Base-by-base conservation (phyloP, 2,888 invertebrate genomes). In the Frankliniella fusca region DNA sequence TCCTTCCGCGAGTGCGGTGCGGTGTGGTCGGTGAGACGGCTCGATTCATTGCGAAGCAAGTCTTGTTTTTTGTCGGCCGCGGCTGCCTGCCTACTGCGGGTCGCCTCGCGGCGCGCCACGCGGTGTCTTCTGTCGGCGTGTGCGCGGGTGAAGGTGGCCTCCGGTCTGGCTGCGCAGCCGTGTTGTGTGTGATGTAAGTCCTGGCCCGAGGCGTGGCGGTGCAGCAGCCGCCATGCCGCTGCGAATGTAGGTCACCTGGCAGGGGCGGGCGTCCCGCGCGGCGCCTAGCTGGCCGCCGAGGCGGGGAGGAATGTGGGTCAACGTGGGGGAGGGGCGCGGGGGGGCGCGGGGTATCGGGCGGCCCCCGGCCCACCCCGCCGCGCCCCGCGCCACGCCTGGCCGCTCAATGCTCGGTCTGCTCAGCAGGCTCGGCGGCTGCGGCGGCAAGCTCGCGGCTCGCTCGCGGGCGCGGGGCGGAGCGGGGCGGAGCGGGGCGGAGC, bases 181-280 rank as follows among this genome's bases (percentile, higher is more conserved):
- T 54, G 70, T 27, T 20, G 9, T n/a, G 23, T 76, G 70, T 70
- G 70, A 76, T 76, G 70, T 23, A 76, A 76, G 70, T 76, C 70
- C 70, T 76, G 23, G 27, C 9, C 23, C 23, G 27, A 8, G 27
- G 70, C 27, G 54, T 10, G 27, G 10, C 70, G 70, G 70, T n/a
- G 70, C 70, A 27, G 70, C 70, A 7, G 54, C 54, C 54, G 27
- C 70, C 5, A 10, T 23, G 70, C 70, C 70, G 70, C 70, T 2
- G 11, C 70, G 27, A 76, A 76, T 76, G 70, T 76, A 76, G 70
- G 70, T 76, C 70, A 76, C 27, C 70, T 76, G 70, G 70, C 27
- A 76, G 70, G 70, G 70, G 70, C 70, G 54, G 54, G 38, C 38
- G 38, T 38, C 38, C 38, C 38, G 38, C 18, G 54, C 54, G 70